Base-by-base conservation (phyloP, 2,888 invertebrate species). In the Ophraella communa region DNA sequence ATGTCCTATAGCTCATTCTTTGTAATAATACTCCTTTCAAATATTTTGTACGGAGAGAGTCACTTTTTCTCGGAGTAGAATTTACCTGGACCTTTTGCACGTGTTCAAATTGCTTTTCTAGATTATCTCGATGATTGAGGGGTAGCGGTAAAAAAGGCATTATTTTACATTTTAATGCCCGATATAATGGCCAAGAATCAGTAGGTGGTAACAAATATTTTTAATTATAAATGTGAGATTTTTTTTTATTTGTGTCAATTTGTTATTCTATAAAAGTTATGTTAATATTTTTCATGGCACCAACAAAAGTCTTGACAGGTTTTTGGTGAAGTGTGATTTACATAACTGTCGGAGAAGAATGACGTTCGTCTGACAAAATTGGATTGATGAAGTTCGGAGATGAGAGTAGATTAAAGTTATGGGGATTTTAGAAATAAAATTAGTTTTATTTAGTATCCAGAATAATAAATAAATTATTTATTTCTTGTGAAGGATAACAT, bases 31-130 rank as follows among this genome's bases (percentile, higher is more conserved):
- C n/a, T n/a, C n/a, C n/a, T n/a, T n/a, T n/a, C n/a, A n/a, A n/a
- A n/a, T n/a, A n/a, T n/a, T n/a, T n/a, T n/a, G n/a, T n/a, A n/a
- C n/a, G n/a, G n/a, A n/a, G n/a, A n/a, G n/a, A n/a, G n/a, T n/a
- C n/a, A n/a, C 30, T 21, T 62, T 54, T 62, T 44, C 61, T 45
- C 35, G 47, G 55, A 8, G 55, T 52, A 35, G 30, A 55, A 18
- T 62, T 17, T 54, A 62, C 54, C 54, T 55, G 54, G 17, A 35
- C 35, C 57, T 51, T 71, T 73, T 74, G 75, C 76, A 76, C 76
- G 77, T 76, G 76, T 76, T 76, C 76, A 72, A 74, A 76, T 72
- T 74, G 71, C 68, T 68, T 69, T 70, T 66, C 65, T 45, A 67
- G 62, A 65, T 66, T 66, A 70, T 68, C 65, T 68, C 18, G 66